These are phyloP conservation scores for Noctua janthina DNA, from an alignment of 2,888 invertebrate species.

Conservation along the genomic window DNA sequence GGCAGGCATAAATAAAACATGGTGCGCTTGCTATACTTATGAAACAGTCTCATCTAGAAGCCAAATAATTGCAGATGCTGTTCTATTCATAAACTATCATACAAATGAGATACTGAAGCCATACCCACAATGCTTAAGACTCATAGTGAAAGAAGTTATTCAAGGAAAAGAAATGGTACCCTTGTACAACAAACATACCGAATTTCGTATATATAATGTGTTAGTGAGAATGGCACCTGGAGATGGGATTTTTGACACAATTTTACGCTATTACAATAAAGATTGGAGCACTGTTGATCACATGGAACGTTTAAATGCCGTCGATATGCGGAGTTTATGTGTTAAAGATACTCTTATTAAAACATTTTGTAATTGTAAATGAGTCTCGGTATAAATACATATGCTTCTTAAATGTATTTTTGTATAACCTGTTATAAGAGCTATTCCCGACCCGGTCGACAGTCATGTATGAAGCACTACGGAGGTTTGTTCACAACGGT, in stretches of 20 bases:
- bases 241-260: conserved; percentile 38
- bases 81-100: conserved; percentile 27
- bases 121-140: conserved; percentile 39
- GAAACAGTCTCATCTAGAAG: conserved; percentile 70
- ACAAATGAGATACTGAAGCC: conserved; percentile 31
- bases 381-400: conserved; percentile 1
- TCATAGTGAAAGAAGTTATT: conserved; percentile 36
- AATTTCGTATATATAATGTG: conserved; percentile 46
- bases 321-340: conserved; percentile 27
- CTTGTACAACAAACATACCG: conserved; percentile 15
- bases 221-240: conserved; percentile 48
- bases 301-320: conserved; percentile 44
- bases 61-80: conserved; percentile 19
- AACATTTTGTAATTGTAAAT: conserved; percentile 49
- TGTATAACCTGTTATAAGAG: neutral
- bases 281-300: conserved; percentile 20
- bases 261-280: conserved; percentile 6
- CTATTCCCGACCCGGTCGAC: neutral
- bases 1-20: conserved; percentile 93
- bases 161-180: conserved; percentile 43
- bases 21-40: conserved; percentile 94
- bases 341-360: conserved; percentile 18
- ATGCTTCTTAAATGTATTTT: neutral
- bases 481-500: neutral
- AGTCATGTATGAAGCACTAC: neutral